Evolutionary conservation across 2,888 invertebrate species (phyloP).

Genomic region (Litoditis marina): DNA sequence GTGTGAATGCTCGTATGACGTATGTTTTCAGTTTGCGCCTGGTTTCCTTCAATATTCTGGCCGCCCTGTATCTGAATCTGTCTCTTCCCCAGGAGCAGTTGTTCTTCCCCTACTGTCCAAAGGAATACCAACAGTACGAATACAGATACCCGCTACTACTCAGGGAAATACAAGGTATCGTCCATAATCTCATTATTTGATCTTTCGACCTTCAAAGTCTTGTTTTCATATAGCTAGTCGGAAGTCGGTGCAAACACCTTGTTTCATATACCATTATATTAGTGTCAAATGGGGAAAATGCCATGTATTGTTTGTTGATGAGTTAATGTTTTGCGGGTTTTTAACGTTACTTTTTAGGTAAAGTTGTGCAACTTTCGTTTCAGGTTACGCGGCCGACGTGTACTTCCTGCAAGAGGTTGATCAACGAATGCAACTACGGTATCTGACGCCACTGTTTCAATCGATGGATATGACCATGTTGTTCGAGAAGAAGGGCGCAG

Average conservation of each 20-base stretch:
- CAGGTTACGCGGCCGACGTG: slow-evolving; percentile 85
- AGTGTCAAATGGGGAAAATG: too few relatives aligned
- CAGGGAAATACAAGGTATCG: slow-evolving; percentile 80
- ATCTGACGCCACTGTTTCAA: slow-evolving; percentile 65
- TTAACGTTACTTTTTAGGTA: background rate
- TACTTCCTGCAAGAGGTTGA: slow-evolving; percentile 92
- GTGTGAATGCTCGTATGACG: background rate
- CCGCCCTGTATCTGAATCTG: slow-evolving; percentile 84
- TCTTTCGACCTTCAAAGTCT: too few relatives aligned
- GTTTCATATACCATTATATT: too few relatives aligned
- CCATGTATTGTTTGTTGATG: too few relatives aligned
- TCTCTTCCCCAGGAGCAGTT: slow-evolving; percentile 71
- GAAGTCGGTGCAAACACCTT: too few relatives aligned
- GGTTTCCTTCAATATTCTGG: slow-evolving; percentile 73
- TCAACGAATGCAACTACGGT: slow-evolving; percentile 70
- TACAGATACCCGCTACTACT: slow-evolving; percentile 82
- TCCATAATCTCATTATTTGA: too few relatives aligned
- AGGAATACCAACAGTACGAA: slow-evolving; percentile 76
- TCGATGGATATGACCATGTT: background rate
- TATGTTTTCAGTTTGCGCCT: slow-evolving; percentile 30
- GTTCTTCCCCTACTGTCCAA: slow-evolving; percentile 79
- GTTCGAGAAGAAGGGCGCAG: background rate
- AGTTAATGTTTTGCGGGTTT: too few relatives aligned
- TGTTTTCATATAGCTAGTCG: too few relatives aligned
- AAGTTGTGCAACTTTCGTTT: slow-evolving; percentile 24